Conservation (phyloP, 2,888 invertebrate genomes). For the Biston stratarius region DNA sequence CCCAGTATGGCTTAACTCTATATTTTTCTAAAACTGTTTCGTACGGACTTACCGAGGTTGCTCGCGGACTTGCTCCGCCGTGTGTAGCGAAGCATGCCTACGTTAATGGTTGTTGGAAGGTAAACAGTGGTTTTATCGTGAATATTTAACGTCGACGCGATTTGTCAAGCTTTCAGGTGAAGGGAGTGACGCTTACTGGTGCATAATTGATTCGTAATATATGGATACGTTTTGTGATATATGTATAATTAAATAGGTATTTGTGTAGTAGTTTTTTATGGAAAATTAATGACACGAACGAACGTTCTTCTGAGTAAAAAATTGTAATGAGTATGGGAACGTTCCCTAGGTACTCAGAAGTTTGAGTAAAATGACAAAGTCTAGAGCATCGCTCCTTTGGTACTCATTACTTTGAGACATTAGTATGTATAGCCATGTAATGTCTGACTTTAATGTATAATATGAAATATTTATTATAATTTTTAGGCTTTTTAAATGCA, state of each 20-base stretch:
- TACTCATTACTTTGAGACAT: too few species aligned
- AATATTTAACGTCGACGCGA: slow-evolving; percentile 25
- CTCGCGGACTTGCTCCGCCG: slow-evolving; percentile 7
- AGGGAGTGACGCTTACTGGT: not conserved
- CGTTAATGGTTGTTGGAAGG: slow-evolving; percentile 26
- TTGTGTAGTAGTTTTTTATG: not conserved
- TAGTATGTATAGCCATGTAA: too few species aligned
- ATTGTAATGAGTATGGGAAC: too few species aligned
- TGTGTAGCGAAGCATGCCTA: slow-evolving; percentile 5
- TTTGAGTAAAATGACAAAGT: too few species aligned
- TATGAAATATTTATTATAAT: too few species aligned
- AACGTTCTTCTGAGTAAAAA: too few species aligned
- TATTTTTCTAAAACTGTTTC: not conserved
- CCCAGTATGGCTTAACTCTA: too few species aligned
- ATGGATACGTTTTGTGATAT: not conserved
- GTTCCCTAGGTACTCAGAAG: too few species aligned
- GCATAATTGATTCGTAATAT: not conserved
- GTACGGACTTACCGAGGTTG: not conserved
- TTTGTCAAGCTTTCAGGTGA: slow-evolving; percentile 27
- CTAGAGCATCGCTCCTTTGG: too few species aligned
- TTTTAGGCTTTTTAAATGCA: too few species aligned
- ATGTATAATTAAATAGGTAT: not conserved
- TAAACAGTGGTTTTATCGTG: slow-evolving; percentile 30
- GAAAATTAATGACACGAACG: too few species aligned
- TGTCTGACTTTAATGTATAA: too few species aligned